phyloP scores from a whole-genome alignment of 2,797 vertebrate genomes.

The Bovichtus diacanthus region DNA sequence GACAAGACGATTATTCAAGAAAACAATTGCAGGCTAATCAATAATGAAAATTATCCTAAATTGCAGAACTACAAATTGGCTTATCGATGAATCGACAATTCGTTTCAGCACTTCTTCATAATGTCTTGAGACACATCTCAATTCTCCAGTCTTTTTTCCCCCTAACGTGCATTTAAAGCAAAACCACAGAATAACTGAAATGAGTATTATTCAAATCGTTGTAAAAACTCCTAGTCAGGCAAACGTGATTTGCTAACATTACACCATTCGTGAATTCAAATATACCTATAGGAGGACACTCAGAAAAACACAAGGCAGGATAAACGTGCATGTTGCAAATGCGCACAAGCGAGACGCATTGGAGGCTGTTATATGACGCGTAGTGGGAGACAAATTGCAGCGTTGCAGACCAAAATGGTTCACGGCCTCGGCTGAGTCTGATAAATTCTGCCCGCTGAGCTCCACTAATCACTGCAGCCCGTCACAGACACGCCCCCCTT shows the following conservation, averaged over 20 bases:
- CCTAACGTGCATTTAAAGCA: not conserved
- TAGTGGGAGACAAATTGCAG: slow-evolving; percentile 78
- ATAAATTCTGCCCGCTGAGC: slow-evolving; percentile 80
- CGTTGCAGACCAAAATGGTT: slow-evolving; percentile 77
- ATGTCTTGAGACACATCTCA: slow-evolving; percentile 8
- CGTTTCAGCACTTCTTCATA: slow-evolving; percentile 4
- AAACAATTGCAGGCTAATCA: slow-evolving; percentile 3
- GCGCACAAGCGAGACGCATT: slow-evolving; percentile 32
- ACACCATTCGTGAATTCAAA: slow-evolving; percentile 37
- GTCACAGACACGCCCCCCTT: slow-evolving; percentile 74
- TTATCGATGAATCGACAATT: slow-evolving; percentile 14
- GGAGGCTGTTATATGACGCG: slow-evolving; percentile 59
- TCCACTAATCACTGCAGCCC: slow-evolving; percentile 82
- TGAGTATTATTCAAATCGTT: not conserved
- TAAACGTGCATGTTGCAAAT: slow-evolving; percentile 25
- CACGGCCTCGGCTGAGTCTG: slow-evolving; percentile 79
- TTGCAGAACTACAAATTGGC: not conserved
- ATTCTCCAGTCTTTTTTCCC: slow-evolving; percentile 4
- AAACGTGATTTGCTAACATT: slow-evolving; percentile 26
- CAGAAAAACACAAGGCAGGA: slow-evolving; percentile 15
- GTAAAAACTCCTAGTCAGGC: slow-evolving; percentile 11
- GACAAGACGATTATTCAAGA: not conserved
- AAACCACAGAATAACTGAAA: slow-evolving; percentile 29
- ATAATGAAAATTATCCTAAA: not conserved
- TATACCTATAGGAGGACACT: slow-evolving; percentile 2